Conservation (phyloP, 2,797 vertebrate species). For the Rhinatrema bivittatum region DNA sequence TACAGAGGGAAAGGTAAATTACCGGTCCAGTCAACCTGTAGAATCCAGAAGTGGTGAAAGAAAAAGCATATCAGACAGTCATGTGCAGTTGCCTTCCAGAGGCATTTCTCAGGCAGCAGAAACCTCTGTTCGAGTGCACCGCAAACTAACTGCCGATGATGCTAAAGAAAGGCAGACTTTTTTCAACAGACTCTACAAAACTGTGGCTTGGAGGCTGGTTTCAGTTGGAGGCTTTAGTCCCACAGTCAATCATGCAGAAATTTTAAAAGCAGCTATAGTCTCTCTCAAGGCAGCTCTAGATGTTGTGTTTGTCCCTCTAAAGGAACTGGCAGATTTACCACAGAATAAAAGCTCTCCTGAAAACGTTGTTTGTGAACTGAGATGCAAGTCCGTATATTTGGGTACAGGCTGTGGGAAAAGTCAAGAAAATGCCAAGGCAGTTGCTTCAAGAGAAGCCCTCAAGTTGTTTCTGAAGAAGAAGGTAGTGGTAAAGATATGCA, state of each 20-base stretch:
- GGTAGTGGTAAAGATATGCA: conserved; percentile 86
- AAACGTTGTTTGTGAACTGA: conserved; percentile 90
- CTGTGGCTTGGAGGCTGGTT: conserved; percentile 92
- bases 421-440: conserved; percentile 81
- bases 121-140: conserved; percentile 37
- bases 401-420: conserved; percentile 93
- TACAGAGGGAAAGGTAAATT: conserved; percentile 38
- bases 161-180: conserved; percentile 84
- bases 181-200: conserved; percentile 95
- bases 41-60: conserved; percentile 36
- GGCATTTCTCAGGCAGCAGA: conserved; percentile 31
- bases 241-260: conserved; percentile 83
- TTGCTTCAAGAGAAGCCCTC: conserved; percentile 91
- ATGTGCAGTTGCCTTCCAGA: conserved; percentile 36
- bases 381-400: conserved; percentile 87
- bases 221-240: conserved; percentile 89
- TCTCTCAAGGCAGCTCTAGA: conserved; percentile 82
- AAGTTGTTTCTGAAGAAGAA: conserved; percentile 94
- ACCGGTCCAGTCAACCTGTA: conserved; percentile 17
- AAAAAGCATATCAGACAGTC: neutral
- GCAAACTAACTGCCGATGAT: conserved; percentile 59
- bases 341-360: conserved; percentile 84
- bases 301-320: conserved; percentile 85
- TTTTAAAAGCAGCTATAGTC: conserved; percentile 81
- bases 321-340: conserved; percentile 88